These are phyloP conservation scores for Ptychoptera contaminata DNA, from an alignment of 2,888 invertebrate species.

Conservation along the genomic window DNA sequence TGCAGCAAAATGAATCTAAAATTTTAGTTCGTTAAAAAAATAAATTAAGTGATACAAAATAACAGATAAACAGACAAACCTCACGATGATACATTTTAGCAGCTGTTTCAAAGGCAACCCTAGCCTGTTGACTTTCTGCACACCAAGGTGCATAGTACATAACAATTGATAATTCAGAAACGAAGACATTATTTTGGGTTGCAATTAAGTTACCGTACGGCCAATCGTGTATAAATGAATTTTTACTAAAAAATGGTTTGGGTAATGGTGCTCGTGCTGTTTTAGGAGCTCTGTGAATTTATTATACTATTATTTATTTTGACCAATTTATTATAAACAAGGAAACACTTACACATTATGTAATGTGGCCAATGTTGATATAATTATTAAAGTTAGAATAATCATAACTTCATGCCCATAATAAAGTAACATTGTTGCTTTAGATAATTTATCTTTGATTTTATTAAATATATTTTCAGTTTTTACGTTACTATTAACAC, in stretches of 20 bases:
- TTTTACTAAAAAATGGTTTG: slow-evolving; percentile 52
- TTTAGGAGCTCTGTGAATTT: slow-evolving; percentile 40
- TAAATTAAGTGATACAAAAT: slow-evolving; percentile 6
- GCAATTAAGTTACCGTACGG: slow-evolving; percentile 56
- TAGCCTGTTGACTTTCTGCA: slow-evolving; percentile 62
- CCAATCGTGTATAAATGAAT: slow-evolving; percentile 58
- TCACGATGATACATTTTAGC: slow-evolving; percentile 52
- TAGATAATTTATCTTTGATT: no score
- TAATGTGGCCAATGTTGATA: slow-evolving; percentile 53
- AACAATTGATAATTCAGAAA: slow-evolving; percentile 65
- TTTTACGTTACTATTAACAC: no score
- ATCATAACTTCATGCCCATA: slow-evolving; percentile 35
- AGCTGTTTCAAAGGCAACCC: slow-evolving; percentile 57
- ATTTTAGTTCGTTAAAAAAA: slow-evolving; percentile 35
- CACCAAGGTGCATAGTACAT: slow-evolving; percentile 96
- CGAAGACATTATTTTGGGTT: slow-evolving; percentile 42
- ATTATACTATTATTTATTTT: slow-evolving; percentile 17
- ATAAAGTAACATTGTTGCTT: no score
- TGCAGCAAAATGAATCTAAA: slow-evolving; percentile 50
- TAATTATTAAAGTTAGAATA: slow-evolving; percentile 44
- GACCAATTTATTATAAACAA: background rate
- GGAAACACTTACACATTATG: slow-evolving; percentile 34
- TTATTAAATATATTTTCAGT: no score
- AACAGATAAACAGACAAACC: slow-evolving; percentile 31
- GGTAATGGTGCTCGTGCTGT: slow-evolving; percentile 42